These are phyloP conservation scores for Agrilus biguttatus DNA, from an alignment of 2,888 invertebrate genomes.

Conservation along the genomic window DNA sequence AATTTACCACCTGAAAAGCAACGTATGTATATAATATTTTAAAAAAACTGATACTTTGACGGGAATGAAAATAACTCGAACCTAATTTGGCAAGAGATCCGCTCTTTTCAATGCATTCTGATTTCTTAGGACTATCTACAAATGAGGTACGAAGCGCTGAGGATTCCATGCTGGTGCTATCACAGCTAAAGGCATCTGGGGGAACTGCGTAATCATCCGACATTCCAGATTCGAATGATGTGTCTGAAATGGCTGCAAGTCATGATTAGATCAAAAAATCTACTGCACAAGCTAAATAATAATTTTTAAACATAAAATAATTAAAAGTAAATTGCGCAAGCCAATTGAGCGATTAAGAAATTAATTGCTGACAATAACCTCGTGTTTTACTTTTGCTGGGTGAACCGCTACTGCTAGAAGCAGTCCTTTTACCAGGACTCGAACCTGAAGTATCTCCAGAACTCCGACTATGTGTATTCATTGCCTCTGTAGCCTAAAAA, in stretches of 20 bases:
- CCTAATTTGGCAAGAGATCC: slow-evolving; percentile 32
- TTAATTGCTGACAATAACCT: slow-evolving; percentile 37
- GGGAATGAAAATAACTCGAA: slow-evolving; percentile 6
- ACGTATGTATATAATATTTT: not conserved
- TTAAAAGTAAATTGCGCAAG: slow-evolving; percentile 7
- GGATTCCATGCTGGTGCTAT: slow-evolving; percentile 63
- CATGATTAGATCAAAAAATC: slow-evolving; percentile 18
- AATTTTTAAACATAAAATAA: slow-evolving; percentile 11
- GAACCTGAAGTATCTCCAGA: slow-evolving; percentile 74
- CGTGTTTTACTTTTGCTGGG: slow-evolving; percentile 67
- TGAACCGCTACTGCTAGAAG: slow-evolving; percentile 59
- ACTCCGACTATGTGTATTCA: slow-evolving; percentile 66
- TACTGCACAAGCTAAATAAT: slow-evolving; percentile 11
- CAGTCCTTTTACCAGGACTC: slow-evolving; percentile 62
- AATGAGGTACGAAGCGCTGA: slow-evolving; percentile 49
- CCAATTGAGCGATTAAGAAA: slow-evolving; percentile 5
- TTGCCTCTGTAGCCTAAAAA: slow-evolving; percentile 27
- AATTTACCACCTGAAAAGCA: slow-evolving; percentile 63
- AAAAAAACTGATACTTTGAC: not conserved
- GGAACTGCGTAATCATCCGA: slow-evolving; percentile 95
- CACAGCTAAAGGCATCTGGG: slow-evolving; percentile 79
- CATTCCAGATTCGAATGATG: slow-evolving; percentile 84
- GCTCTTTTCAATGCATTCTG: slow-evolving; percentile 71
- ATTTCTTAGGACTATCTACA: slow-evolving; percentile 42
- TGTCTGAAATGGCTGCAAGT: slow-evolving; percentile 52